Evolutionary conservation across 2,888 invertebrate species (phyloP).

Genomic region (Rosalia funebris): DNA sequence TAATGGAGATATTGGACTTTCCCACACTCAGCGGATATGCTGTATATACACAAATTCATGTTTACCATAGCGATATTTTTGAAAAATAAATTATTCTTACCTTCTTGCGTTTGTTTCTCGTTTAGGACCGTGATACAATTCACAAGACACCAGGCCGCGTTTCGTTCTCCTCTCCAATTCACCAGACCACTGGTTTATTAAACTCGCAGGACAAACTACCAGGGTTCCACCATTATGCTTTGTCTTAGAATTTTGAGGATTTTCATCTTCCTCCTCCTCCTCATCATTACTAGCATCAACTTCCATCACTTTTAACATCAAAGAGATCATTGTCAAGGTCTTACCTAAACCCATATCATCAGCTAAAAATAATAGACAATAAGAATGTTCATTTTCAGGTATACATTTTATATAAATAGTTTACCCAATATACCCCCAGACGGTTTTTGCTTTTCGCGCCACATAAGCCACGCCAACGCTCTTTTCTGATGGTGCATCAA

Average conservation of each 20-base stretch:
- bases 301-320: conserved; percentile 70
- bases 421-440: conserved; percentile 88
- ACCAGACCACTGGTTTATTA: conserved; percentile 89
- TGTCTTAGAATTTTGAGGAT: not conserved
- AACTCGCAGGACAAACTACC: conserved; percentile 92
- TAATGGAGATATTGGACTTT: no score
- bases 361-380: conserved; percentile 62
- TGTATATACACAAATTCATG: no score
- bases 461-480: conserved; percentile 87
- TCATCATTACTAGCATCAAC: conserved; percentile 40
- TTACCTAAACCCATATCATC: conserved; percentile 88
- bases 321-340: conserved; percentile 83
- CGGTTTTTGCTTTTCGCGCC: conserved; percentile 86
- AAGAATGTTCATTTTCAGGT: not conserved
- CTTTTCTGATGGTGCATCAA: conserved; percentile 87
- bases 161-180: conserved; percentile 77
- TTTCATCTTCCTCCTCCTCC: conserved; percentile 31
- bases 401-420: no score
- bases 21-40: no score
- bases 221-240: conserved; percentile 70
- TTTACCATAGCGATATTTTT: no score
- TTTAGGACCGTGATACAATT: conserved; percentile 84
- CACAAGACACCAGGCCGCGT: conserved; percentile 71
- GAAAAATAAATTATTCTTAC: no score
- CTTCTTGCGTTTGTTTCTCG: conserved; percentile 72